Evolutionary conservation across 1,140 invertebrate genomes (phyloP), one percentile per base, ranked within the genome.

Genomic region (Vollenhovia emeryi): DNA sequence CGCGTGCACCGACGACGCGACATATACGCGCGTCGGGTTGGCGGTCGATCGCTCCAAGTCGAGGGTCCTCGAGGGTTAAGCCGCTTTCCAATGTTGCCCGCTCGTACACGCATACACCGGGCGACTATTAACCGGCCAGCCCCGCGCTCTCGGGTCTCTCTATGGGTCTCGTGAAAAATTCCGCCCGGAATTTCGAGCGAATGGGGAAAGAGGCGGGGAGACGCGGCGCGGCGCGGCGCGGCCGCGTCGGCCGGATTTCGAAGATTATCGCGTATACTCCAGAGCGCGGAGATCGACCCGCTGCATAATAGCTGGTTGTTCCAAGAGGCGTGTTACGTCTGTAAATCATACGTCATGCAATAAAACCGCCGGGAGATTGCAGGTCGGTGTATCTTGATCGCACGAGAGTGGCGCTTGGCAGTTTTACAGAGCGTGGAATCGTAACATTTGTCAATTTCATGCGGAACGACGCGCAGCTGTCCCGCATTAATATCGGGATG

Each of bases 61-160:
- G 86, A 88, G 87, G 60, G 86, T 88, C 68, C 87, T 89, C 87
- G 43, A 80, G 87, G 86, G 75, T 89, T 89, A 89, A 89, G 87
- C 87, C 82, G 87, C 87, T 88, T 88, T 88, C 86, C 87, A 85
- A 88, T 88, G 87, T 88, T 88, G 82, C 82, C 79, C 62, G 87
- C 83, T 74, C 59, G 64, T 87, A 69, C 62, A 62, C 52, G 57
- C 71, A 68, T 83, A 84, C 73, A 74, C 21, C 73, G 73, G 79
- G 36, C n/a, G n/a, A 60, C 74, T 88, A 88, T 88, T 88, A 88
- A 88, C 83, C 52, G 74, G 52, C 86, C 82, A 76, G 45, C 0
- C 24, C 9, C 62, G 7, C 62, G 7, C 33, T 57, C 33, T 30
- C 33, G 24, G n/a, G n/a, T n/a, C n/a, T n/a, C n/a, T 69, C 64